Evolutionary conservation across 2,113 vertebrate species (phyloP).

Genomic region (Lagopus leucura): DNA sequence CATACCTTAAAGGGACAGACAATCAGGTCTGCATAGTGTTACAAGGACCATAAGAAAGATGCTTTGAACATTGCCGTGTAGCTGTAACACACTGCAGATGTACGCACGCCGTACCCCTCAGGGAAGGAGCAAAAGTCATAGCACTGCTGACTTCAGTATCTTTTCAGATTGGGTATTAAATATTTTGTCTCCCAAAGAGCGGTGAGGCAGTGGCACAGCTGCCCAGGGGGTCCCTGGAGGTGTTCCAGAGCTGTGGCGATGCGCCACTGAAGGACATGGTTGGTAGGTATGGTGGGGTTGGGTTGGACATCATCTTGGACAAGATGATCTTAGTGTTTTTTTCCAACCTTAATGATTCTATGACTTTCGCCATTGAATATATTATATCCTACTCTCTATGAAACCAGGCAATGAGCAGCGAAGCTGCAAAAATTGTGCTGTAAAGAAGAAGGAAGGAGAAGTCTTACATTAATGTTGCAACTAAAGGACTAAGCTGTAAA

Average conservation of each 20-base stretch:
- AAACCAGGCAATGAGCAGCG: neutral
- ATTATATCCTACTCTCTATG: neutral
- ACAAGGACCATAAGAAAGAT: neutral
- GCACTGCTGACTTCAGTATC: neutral
- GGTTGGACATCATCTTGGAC: too few relatives aligned
- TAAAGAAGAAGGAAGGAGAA: neutral
- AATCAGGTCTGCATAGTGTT: neutral
- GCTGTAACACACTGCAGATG: neutral
- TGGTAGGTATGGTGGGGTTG: too few relatives aligned
- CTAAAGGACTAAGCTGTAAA: neutral
- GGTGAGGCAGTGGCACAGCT: too few relatives aligned
- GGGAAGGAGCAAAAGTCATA: neutral
- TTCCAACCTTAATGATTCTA: too few relatives aligned
- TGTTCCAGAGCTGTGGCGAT: too few relatives aligned
- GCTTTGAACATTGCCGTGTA: neutral
- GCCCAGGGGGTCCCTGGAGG: too few relatives aligned
- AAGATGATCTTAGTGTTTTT: too few relatives aligned
- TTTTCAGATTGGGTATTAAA: too few relatives aligned
- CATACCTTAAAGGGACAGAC: neutral
- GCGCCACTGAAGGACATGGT: too few relatives aligned
- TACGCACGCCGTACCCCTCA: rapidly evolving
- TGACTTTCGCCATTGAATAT: neutral
- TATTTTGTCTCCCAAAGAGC: too few relatives aligned
- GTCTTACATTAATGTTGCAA: neutral
- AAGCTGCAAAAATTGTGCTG: neutral